Percentiles rank a stretch among this genome's conserved stretches.
Conservation (phyloP, 2,888 invertebrate species). For the Harpagoxenus sublaevis region DNA sequence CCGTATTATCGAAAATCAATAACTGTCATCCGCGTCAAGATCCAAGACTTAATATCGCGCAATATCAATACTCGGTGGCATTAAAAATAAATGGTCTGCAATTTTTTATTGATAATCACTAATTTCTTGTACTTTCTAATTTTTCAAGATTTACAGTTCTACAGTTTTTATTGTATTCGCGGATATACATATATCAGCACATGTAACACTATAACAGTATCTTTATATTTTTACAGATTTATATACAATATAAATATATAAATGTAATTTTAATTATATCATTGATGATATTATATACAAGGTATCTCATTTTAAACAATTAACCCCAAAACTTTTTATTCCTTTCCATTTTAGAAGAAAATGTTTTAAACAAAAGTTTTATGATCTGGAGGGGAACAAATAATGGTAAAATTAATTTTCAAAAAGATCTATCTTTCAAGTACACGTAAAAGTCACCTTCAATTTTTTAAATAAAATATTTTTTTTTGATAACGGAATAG, state of each 20-base stretch:
- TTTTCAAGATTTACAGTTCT: background rate
- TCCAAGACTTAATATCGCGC: conserved; percentile 5
- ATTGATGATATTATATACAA: background rate
- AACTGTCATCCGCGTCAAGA: background rate
- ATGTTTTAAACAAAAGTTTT: too few relatives aligned
- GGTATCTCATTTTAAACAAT: too few relatives aligned
- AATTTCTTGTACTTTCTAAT: background rate
- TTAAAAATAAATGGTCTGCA: background rate
- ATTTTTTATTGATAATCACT: conserved; percentile 5
- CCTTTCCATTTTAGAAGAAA: too few relatives aligned
- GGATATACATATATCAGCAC: background rate
- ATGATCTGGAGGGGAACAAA: too few relatives aligned
- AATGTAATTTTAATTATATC: background rate
- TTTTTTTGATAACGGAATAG: too few relatives aligned
- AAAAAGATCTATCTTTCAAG: too few relatives aligned
- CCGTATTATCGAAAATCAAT: conserved; percentile 12
- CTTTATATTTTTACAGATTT: background rate
- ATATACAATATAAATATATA: background rate
- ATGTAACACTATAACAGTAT: background rate
- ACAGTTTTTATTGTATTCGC: background rate
- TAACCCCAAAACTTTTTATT: too few relatives aligned
- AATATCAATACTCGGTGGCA: background rate
- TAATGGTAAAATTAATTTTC: too few relatives aligned
- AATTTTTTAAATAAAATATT: too few relatives aligned
- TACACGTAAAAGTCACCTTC: too few relatives aligned